These are phyloP conservation scores for Acipenser transmontanus DNA, from an alignment of 2,797 vertebrate species.

Conservation along the genomic window DNA sequence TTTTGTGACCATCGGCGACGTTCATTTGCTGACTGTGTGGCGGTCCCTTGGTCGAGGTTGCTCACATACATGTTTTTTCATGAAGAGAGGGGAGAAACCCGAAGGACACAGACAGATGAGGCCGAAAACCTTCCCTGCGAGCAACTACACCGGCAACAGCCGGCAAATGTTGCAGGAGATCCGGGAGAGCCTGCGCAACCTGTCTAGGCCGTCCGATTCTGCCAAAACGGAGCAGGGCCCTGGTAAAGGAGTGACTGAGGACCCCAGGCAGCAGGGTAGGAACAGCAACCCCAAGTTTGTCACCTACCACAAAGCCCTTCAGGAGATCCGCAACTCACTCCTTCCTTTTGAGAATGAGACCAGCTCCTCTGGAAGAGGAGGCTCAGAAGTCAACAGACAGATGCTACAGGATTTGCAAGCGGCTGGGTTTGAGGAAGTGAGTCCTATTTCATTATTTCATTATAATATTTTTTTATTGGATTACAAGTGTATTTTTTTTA, in stretches of 20 bases:
- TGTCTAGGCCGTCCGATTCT: constrained; percentile 83
- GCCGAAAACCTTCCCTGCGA: constrained; percentile 95
- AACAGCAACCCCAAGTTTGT: constrained; percentile 77
- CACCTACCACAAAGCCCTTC: constrained; percentile 81
- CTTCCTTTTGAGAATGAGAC: constrained; percentile 83
- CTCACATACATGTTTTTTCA: constrained; percentile 82
- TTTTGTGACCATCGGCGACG: constrained; percentile 17
- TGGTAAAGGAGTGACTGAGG: constrained; percentile 69
- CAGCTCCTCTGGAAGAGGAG: constrained; percentile 49
- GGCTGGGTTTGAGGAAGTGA: constrained; percentile 86
- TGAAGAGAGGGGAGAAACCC: constrained; percentile 96
- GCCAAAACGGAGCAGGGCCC: constrained; percentile 66
- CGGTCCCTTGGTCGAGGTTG: constrained; percentile 45
- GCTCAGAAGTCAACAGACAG: constrained; percentile 72
- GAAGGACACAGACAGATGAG: constrained; percentile 96
- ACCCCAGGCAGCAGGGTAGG: constrained; percentile 78
- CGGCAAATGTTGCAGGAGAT: constrained; percentile 97
- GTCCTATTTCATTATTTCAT: background rate
- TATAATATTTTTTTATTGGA: too few relatives aligned
- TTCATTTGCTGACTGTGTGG: constrained; percentile 35
- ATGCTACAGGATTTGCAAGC: constrained; percentile 73
- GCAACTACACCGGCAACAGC: constrained; percentile 88
- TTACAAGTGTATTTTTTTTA: too few relatives aligned
- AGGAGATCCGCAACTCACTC: constrained; percentile 90
- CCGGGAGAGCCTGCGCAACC: constrained; percentile 85